phyloP scores from a whole-genome alignment of 2,113 vertebrate genomes.

The Cichladusa arquata region DNA sequence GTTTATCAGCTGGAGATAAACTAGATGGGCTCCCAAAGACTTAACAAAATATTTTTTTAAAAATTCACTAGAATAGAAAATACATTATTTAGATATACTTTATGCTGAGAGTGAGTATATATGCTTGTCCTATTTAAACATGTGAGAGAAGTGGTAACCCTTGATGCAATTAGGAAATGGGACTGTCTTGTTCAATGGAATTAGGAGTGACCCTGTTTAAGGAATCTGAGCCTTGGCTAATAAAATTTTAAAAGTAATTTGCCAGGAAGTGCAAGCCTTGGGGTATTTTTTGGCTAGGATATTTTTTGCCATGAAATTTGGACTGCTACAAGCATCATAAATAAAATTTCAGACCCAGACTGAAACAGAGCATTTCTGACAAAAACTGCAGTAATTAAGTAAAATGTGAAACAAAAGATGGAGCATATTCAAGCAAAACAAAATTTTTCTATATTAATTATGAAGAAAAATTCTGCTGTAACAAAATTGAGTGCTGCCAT shows the following conservation, averaged over 20 bases:
- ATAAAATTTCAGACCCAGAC: slow-evolving; percentile 17
- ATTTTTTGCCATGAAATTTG: background rate
- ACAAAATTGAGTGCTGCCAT: slow-evolving; percentile 1
- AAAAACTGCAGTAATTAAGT: slow-evolving; percentile 29
- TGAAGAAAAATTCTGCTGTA: slow-evolving; percentile 3
- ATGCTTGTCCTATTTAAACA: slow-evolving; percentile 82
- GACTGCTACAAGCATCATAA: slow-evolving; percentile 29
- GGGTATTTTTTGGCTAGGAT: slow-evolving; percentile 43
- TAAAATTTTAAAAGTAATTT: slow-evolving; percentile 15
- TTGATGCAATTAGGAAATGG: slow-evolving; percentile 72
- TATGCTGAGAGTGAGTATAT: slow-evolving; percentile 82
- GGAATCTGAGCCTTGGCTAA: slow-evolving; percentile 40
- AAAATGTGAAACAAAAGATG: slow-evolving; percentile 39
- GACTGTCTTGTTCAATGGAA: slow-evolving; percentile 66
- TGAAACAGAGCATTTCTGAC: slow-evolving; percentile 67
- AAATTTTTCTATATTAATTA: slow-evolving; percentile 19
- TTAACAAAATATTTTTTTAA: slow-evolving; percentile 82
- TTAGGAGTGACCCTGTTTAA: slow-evolving; percentile 50
- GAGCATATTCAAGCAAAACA: slow-evolving; percentile 36
- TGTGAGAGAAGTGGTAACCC: slow-evolving; percentile 72
- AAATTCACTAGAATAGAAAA: slow-evolving; percentile 80
- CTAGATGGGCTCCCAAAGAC: slow-evolving; percentile 81
- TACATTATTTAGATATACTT: slow-evolving; percentile 84
- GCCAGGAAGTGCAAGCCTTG: slow-evolving; percentile 64
- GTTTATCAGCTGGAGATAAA: slow-evolving; percentile 75